Base-by-base conservation (phyloP, 2,113 vertebrate genomes). In the Pseudonaja textilis region DNA sequence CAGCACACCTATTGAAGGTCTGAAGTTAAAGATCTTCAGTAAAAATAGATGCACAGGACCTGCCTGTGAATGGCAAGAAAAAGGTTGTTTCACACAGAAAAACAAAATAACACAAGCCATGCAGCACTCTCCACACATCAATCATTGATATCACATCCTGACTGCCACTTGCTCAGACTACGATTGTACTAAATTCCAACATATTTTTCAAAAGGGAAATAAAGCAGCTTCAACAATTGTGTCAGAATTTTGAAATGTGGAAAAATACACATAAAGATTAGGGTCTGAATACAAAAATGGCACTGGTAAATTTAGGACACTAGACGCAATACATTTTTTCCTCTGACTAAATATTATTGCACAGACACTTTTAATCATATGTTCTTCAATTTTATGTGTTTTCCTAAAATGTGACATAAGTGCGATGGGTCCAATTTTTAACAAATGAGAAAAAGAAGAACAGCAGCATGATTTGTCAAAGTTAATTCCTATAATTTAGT, bases 161-260 rank as follows among this genome's bases (percentile, higher is more conserved):
- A 94, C 95, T 97, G 95, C 95, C 97, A 97, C 97, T 97, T 97
- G 96, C 97, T 97, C 98, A 98, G 98, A 97, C 97, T 95, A 92
- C 97, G 97, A 98, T 94, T 96, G 97, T 95, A 97, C 96, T 95
- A 96, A 92, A 98, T 97, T 97, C 96, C 95, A 97, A 95, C 97
- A 97, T 97, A 96, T 96, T 94, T 95, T 96, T 97, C 94, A 94
- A 98, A 97, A 97, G 96, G 96, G 95, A 95, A 96, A 97, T 95
- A 94, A 98, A 99, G 99, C 98, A 99, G 98, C 98, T 98, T 98
- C 97, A 97, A 97, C 50, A 97, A 96, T 98, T 97, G 97, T 97
- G 98, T 98, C 97, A 99, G 97, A 97, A 98, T 97, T 98, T 94
- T 97, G 97, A 98, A 98, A 98, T 97, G 98, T 97, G 97, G 97